Conservation (phyloP, 2,888 invertebrate genomes). For the Ellobium chinense region DNA sequence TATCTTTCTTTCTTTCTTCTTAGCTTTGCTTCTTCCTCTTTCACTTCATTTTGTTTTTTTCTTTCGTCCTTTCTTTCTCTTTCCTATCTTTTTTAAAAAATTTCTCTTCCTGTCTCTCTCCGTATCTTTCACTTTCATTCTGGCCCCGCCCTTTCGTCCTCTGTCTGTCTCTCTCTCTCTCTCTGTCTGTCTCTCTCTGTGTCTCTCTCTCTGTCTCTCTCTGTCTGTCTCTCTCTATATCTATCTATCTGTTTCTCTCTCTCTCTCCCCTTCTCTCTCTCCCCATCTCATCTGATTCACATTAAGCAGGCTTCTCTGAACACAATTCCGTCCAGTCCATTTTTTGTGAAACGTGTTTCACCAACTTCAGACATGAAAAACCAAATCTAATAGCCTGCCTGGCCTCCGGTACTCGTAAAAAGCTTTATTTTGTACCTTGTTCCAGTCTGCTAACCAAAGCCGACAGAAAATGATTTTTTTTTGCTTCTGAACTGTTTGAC, state of each 20-base stretch:
- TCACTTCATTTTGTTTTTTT: not conserved
- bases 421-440: too few relatives aligned
- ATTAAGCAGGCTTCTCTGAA: too few relatives aligned
- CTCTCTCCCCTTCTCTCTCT: constrained; percentile 28
- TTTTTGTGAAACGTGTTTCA: too few relatives aligned
- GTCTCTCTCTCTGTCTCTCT: constrained; percentile 15
- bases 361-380: too few relatives aligned
- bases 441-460: too few relatives aligned
- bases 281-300: too few relatives aligned
- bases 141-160: not conserved
- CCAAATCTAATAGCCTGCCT: too few relatives aligned
- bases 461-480: too few relatives aligned
- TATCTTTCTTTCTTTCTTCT: not conserved
- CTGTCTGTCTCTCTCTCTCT: constrained; percentile 23
- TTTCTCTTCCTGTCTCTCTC: not conserved
- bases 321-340: too few relatives aligned
- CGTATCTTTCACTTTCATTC: not conserved
- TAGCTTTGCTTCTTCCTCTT: not conserved
- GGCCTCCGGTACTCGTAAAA: too few relatives aligned
- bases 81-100: too few relatives aligned
- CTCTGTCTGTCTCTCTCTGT: constrained; percentile 23
- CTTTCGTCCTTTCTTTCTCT: not conserved
- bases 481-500: too few relatives aligned
- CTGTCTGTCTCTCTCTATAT: not conserved
- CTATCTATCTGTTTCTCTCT: constrained; percentile 11